These are phyloP conservation scores for Prionace glauca DNA, from an alignment of 2,797 vertebrate species.

Conservation along the genomic window DNA sequence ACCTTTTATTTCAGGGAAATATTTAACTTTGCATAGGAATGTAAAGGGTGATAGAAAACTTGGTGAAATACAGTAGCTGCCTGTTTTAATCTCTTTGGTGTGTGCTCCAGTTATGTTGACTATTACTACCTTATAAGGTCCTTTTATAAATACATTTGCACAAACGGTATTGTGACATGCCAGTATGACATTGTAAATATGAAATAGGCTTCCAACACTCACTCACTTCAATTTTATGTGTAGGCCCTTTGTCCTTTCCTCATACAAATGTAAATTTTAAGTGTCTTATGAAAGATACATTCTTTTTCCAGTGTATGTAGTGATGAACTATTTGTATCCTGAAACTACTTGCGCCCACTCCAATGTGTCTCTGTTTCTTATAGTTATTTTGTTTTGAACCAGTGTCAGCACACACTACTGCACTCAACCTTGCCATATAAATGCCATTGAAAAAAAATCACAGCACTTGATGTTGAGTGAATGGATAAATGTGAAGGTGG, in stretches of 20 bases:
- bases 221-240: neutral
- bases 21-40: neutral
- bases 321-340: neutral
- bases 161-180: neutral
- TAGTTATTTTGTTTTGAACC: neutral
- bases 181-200: neutral
- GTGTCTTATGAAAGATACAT: neutral
- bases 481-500: too few species aligned
- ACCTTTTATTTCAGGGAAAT: neutral
- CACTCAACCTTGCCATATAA: neutral
- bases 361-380: neutral
- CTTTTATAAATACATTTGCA: neutral
- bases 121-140: neutral
- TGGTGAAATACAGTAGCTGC: neutral
- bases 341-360: neutral
- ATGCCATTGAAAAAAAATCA: neutral
- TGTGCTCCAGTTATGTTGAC: neutral
- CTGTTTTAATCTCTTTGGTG: neutral
- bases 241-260: neutral
- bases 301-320: neutral
- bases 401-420: too few species aligned
- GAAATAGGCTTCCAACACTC: neutral
- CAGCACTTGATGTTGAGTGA: too few species aligned
- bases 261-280: neutral
- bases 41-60: neutral